Base-by-base conservation (phyloP, 2,797 vertebrate genomes). In the Gobionotothen gibberifrons region DNA sequence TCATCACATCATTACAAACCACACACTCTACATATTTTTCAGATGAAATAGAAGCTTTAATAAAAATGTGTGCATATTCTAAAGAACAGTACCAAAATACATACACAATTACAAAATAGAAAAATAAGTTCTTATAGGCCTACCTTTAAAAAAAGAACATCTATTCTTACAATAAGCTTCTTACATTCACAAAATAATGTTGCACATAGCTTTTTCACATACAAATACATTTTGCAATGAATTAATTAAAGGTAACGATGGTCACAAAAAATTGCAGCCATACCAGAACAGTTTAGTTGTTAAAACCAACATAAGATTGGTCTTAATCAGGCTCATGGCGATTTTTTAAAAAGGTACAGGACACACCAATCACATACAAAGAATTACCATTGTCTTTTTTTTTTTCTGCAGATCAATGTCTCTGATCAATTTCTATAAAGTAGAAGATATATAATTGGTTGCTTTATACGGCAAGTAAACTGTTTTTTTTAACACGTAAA, bases 131-230 rank as follows among this genome's bases (percentile, higher is more conserved):
- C 36, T 83, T 82, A 77, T 79, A 26, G 32, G 32, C 8, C 32
- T 32, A 87, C 44, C 39, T 52, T 71, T 14, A 66, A 58, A 74
- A 74, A 42, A 44, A 22, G 7, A 73, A 56, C n/a, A 56, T 3
- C 44, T 54, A 69, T 59, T 81, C 62, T 81, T 74, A 82, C 32
- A 79, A 65, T 19, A 71, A 5, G 1, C 63, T 53, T 75, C n/a
- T 82, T 80, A 91, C 90, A 91, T 88, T 92, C 89, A 88, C 67
- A 76, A 81, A 64, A 83, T 72, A 44, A 82, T 72, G 46, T 70
- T 69, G 63, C 65, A 75, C 52, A 4, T 75, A 58, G 66, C 67
- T 82, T 83, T 76, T 85, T 81, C 67, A 87, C 78, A 88, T 67
- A 81, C 59, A 74, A 69, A 81, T 66, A 83, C 17, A 58, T 74